Evolutionary conservation across 2,113 vertebrate genomes (phyloP).

Genomic region (Mugil cephalus): DNA sequence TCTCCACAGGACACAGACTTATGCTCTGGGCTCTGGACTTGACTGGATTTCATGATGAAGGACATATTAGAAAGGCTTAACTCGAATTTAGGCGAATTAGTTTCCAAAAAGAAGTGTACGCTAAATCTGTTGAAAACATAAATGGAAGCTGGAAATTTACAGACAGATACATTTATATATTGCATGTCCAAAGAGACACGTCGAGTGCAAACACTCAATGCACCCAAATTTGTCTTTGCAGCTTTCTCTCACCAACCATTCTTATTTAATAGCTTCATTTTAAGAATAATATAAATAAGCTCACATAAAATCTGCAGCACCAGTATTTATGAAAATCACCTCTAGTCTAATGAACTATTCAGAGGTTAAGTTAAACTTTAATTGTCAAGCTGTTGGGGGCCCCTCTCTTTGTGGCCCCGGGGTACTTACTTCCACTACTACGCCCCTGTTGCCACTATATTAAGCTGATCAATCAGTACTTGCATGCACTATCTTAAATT

Average conservation of each 20-base stretch:
- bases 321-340: neutral
- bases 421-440: no score
- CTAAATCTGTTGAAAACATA: no score
- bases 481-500: neutral
- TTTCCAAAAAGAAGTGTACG: neutral
- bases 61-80: neutral
- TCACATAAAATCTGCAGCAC: no score
- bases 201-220: no score
- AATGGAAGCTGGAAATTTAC: no score
- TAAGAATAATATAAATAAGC: no score
- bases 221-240: no score
- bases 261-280: no score
- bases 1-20: neutral
- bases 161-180: no score
- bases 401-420: neutral
- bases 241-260: no score
- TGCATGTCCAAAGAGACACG: no score
- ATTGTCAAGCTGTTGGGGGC: neutral
- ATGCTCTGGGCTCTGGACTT: neutral
- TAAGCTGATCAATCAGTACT: conserved; percentile 1
- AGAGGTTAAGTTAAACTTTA: neutral
- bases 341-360: neutral
- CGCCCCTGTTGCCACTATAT: neutral
- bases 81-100: neutral
- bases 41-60: neutral